phyloP scores from a whole-genome alignment of 2,797 vertebrate species.

The Liasis olivaceus region DNA sequence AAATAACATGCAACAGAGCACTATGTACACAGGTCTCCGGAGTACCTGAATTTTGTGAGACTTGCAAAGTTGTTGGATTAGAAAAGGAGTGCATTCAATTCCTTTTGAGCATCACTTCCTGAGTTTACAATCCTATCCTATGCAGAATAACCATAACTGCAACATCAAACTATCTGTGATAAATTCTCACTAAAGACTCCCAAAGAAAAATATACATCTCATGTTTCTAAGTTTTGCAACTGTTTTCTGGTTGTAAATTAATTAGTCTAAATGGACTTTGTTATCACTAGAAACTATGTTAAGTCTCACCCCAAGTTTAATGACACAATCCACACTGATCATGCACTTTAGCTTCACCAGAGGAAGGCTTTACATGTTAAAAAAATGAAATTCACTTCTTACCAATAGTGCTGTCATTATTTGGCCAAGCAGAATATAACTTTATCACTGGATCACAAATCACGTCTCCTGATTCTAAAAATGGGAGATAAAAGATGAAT shows the following conservation, averaged over 20 bases:
- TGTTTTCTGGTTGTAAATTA: not conserved
- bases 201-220: not conserved
- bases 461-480: constrained; percentile 56
- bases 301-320: not conserved
- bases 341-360: not conserved
- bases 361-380: not conserved
- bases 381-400: constrained; percentile 4
- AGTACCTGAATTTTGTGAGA: not conserved
- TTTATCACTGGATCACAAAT: constrained; percentile 60
- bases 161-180: not conserved
- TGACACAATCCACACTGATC: no score
- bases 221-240: not conserved
- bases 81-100: not conserved
- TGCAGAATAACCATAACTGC: not conserved
- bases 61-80: not conserved
- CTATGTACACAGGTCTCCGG: not conserved
- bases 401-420: constrained; percentile 58
- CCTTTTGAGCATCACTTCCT: not conserved
- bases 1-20: not conserved
- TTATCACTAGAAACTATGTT: not conserved
- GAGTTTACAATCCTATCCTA: not conserved
- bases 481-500: constrained; percentile 10
- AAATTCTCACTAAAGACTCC: not conserved
- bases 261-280: not conserved
- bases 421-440: constrained; percentile 53